Evolutionary conservation across 1,140 invertebrate species (phyloP).

Genomic region (Lordiphosa clarofinis): DNA sequence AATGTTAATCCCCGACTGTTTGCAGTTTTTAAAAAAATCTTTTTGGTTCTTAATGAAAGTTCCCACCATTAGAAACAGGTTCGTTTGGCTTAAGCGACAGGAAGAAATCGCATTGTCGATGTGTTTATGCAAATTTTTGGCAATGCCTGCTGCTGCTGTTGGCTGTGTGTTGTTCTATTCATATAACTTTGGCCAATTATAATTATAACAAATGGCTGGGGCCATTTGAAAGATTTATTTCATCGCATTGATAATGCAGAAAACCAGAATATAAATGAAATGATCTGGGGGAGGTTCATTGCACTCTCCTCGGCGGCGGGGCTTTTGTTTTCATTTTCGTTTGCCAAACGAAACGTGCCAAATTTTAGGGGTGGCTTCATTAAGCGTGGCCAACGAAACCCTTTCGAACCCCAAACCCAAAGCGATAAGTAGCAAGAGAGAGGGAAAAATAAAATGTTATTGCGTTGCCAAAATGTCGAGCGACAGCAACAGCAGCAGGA

Average conservation of each 20-base stretch:
- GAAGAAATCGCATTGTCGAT: conserved; percentile 49
- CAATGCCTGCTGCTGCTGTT: conserved; percentile 26
- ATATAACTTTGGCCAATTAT: conserved; percentile 21
- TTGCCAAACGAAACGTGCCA: conserved; percentile 60
- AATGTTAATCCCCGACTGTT: conserved; percentile 19
- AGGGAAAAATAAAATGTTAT: conserved; percentile 44
- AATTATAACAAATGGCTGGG: conserved; percentile 32
- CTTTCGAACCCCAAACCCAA: conserved; percentile 16
- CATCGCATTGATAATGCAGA: conserved; percentile 23
- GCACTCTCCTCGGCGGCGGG: conserved; percentile 29
- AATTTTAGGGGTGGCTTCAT: conserved; percentile 76
- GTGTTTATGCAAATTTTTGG: conserved; percentile 62
- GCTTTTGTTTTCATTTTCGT: conserved; percentile 35
- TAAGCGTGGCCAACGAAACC: conserved; percentile 36
- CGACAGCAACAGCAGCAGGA: conserved; percentile 7
- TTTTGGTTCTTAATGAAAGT: conserved; percentile 68
- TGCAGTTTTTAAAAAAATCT: conserved; percentile 17
- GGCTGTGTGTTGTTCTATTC: conserved; percentile 7
- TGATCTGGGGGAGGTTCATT: conserved; percentile 43
- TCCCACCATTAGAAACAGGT: conserved; percentile 77
- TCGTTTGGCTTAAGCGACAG: conserved; percentile 37
- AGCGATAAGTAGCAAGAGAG: conserved; percentile 25
- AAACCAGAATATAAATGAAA: conserved; percentile 27
- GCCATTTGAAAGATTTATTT: conserved; percentile 20
- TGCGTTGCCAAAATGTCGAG: conserved; percentile 46